phyloP scores from a whole-genome alignment of 2,888 invertebrate genomes.

The Drosophila mettleri region DNA sequence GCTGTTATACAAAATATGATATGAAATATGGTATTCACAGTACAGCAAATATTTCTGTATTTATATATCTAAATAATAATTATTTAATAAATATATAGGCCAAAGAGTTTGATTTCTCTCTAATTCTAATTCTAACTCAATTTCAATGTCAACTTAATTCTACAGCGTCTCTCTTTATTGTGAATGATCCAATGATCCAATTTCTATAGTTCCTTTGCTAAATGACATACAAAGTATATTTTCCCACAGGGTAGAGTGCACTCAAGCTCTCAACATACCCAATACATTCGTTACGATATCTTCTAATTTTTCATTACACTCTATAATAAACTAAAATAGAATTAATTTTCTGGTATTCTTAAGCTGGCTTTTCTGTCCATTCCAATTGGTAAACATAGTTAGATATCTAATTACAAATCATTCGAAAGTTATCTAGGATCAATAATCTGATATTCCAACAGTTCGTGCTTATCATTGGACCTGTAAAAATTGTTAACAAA shows the following conservation, averaged over 20 bases:
- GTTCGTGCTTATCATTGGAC: conserved; percentile 46
- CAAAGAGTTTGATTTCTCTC: too few species aligned
- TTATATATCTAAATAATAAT: too few species aligned
- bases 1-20: conserved; percentile 4
- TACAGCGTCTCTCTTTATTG: too few species aligned
- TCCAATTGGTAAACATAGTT: not conserved
- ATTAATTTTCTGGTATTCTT: not conserved
- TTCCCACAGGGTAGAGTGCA: not conserved
- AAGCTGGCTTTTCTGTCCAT: not conserved
- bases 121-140: too few species aligned
- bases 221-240: too few species aligned
- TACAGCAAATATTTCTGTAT: not conserved
- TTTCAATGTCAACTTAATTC: too few species aligned
- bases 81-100: too few species aligned
- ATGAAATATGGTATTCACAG: not conserved
- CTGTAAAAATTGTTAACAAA: conserved; percentile 67
- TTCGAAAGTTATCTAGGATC: conserved; percentile 9
- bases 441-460: conserved; percentile 4
- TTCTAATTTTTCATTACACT: too few species aligned
- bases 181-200: too few species aligned
- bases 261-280: not conserved
- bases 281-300: not conserved
- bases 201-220: too few species aligned
- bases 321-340: not conserved
- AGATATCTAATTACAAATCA: conserved; percentile 11